Conservation (phyloP, 1,140 invertebrate species). For the Pollicipes pollicipes region DNA sequence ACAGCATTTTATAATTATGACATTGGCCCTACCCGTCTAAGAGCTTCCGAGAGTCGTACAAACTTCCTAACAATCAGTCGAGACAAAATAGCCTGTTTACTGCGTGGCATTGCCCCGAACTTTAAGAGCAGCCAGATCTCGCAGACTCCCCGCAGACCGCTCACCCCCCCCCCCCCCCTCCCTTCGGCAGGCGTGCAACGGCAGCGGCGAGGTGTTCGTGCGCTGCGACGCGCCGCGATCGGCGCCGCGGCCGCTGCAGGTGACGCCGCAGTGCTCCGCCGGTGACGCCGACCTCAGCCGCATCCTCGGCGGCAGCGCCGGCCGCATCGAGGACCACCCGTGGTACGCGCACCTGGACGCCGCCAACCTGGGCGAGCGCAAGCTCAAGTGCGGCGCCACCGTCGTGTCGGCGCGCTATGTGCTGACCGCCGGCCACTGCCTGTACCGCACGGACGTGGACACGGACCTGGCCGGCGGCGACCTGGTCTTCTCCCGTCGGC, state of each 20-base stretch:
- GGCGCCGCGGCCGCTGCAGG: neutral
- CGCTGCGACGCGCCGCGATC: neutral
- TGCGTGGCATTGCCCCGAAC: no score
- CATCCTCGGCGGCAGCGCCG: conserved; percentile 2
- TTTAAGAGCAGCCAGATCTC: no score
- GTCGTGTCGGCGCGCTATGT: neutral
- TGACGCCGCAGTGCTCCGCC: neutral
- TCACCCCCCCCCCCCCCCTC: no score
- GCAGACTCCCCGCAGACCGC: no score
- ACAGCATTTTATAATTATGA: no score
- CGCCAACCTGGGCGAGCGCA: neutral
- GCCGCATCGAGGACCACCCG: neutral
- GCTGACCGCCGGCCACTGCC: neutral
- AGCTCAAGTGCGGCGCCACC: conserved; percentile 1
- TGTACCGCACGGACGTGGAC: neutral
- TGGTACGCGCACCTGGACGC: neutral
- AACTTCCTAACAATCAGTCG: no score
- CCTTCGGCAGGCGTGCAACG: neutral
- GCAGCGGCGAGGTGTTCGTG: neutral
- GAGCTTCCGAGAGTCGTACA: no score
- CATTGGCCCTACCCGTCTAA: no score
- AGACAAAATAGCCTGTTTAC: no score
- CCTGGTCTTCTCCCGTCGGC: neutral
- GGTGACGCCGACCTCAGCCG: neutral
- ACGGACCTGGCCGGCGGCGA: neutral